phyloP scores from a whole-genome alignment of 2,888 invertebrate genomes.

The Diarsia brunnea region DNA sequence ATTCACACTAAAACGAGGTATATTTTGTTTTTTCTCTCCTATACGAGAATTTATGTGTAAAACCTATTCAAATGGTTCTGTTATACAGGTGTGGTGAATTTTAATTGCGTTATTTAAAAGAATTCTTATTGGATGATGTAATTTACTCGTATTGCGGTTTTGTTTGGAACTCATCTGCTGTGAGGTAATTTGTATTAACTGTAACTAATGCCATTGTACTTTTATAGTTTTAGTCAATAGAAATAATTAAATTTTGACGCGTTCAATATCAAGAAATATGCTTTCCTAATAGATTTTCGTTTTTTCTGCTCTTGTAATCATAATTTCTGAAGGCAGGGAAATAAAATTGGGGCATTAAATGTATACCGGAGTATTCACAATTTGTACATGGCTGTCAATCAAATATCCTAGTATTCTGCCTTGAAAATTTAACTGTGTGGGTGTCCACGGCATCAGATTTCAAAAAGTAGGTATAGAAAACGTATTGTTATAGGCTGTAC shows the following conservation, averaged over 20 bases:
- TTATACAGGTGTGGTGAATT: constrained; percentile 54
- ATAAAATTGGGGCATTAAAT: background rate
- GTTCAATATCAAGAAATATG: constrained; percentile 7
- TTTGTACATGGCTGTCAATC: background rate
- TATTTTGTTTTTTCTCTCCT: constrained; percentile 1
- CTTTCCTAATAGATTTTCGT: background rate
- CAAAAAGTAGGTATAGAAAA: background rate
- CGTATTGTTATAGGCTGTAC: background rate
- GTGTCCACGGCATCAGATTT: background rate
- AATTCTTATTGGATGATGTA: constrained; percentile 53
- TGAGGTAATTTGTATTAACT: constrained; percentile 11
- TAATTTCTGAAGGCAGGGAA: background rate
- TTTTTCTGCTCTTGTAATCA: background rate
- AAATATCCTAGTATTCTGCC: background rate
- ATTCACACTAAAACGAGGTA: constrained; percentile 38
- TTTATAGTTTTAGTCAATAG: constrained; percentile 23
- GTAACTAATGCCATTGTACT: constrained; percentile 30
- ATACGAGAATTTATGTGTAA: background rate
- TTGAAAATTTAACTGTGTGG: background rate
- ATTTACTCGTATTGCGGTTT: constrained; percentile 28
- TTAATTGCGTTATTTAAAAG: constrained; percentile 52
- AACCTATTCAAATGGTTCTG: constrained; percentile 29
- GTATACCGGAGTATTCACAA: background rate
- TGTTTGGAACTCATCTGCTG: constrained; percentile 14
- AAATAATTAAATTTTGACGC: constrained; percentile 12